Evolutionary conservation across 2,888 invertebrate species (phyloP), one percentile per base, ranked within the genome.

Genomic region (Himalopsyche kuldschensis): DNA sequence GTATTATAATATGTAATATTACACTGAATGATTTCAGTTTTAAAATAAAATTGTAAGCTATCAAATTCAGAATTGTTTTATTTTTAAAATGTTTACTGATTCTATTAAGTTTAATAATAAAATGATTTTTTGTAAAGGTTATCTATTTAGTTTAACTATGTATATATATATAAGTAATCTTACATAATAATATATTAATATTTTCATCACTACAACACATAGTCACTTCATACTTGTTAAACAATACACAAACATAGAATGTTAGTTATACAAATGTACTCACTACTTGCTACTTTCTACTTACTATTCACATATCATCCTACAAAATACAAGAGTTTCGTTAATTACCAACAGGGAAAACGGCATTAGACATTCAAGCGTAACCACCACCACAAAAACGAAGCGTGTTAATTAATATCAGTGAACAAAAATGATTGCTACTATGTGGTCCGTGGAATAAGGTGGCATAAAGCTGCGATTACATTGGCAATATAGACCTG

Each of bases 371-470:
- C 27, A 69, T 69, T 32, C n/a, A 55, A 47, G 77, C 46, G 15
- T 55, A 47, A 77, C 24, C 4, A 76, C 32, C 35, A 80, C 76
- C 32, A 31, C 32, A 69, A 76, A 35, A 82, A 82, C 35, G 8
- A 82, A 82, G 78, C 82, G 46, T 47, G 35, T 35, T 69, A 82
- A 69, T 63, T 27, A 78, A 82, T 69, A 79, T 76, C 32, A 5
- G 41, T 63, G 84, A 84, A 84, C 84, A 84, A 84, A 84, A 84
- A 84, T 84, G 84, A 84, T 84, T 84, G 84, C 84, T 78, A 80
- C 80, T 84, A 82, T 80, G 69, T 80, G 48, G 84, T 84, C 84
- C 82, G 77, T 84, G 80, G 82, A 15, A 69, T 69, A 69, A 79
- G 79, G 27, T 17, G 55, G 17, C 30, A 55, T 55, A 27, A 79